Percentiles rank a stretch among this genome's conserved stretches.
These are phyloP conservation scores for Euzetes globulus DNA, from an alignment of 2,888 invertebrate genomes.

Conservation along the genomic window DNA sequence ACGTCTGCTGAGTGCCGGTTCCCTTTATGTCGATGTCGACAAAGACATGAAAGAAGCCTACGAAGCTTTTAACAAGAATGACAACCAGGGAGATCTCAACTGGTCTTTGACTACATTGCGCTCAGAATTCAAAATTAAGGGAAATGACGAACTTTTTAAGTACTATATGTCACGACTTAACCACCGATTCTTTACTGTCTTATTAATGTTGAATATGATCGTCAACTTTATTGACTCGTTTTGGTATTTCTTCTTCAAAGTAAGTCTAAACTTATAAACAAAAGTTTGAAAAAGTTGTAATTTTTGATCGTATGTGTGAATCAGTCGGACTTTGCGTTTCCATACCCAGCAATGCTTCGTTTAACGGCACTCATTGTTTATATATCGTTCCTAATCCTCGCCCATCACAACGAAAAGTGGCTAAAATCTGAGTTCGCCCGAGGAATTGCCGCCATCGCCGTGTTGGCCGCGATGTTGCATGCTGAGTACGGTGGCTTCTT, in stretches of 20 bases:
- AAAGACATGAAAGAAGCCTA: background rate
- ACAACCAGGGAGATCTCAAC: background rate
- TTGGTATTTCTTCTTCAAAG: conserved; percentile 27
- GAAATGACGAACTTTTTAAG: conserved; percentile 37
- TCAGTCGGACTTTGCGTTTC: conserved; percentile 19
- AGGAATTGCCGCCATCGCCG: conserved; percentile 36
- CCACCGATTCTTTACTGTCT: conserved; percentile 40
- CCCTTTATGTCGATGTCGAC: conserved; percentile 16
- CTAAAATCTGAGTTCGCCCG: conserved; percentile 37
- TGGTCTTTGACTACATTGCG: conserved; percentile 35
- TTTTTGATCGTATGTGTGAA: no score
- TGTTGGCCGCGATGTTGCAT: conserved; percentile 38
- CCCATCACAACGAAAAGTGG: conserved; percentile 40
- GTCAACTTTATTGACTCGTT: conserved; percentile 37
- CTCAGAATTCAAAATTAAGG: conserved; percentile 35
- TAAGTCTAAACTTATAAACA: conserved; percentile 25
- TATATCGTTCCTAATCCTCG: conserved; percentile 28
- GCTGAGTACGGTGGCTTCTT: conserved; percentile 35
- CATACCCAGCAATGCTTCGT: conserved; percentile 32
- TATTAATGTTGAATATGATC: conserved; percentile 39
- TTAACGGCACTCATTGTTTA: conserved; percentile 33
- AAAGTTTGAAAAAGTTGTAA: background rate
- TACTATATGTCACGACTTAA: conserved; percentile 40
- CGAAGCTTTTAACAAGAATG: background rate
- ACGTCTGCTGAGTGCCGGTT: conserved; percentile 21